These are phyloP conservation scores for Thomomys bottae DNA, from an alignment of 2,113 vertebrate species.

Conservation along the genomic window DNA sequence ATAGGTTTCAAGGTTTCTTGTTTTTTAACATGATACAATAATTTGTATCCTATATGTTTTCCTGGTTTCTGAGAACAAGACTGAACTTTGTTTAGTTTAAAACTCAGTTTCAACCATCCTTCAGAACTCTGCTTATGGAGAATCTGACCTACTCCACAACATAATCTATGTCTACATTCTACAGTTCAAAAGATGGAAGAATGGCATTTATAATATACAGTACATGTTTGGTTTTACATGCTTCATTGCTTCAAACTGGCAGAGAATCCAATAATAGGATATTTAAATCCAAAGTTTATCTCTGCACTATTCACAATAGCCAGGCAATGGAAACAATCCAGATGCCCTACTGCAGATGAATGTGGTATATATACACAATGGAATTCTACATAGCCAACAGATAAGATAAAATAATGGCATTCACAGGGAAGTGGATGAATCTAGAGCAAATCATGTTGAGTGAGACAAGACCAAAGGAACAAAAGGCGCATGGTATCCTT, in stretches of 20 bases:
- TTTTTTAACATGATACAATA: neutral
- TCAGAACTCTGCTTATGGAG: neutral
- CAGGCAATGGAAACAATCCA: too few species aligned
- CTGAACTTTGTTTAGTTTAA: neutral
- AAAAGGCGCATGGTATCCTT: too few species aligned
- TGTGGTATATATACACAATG: too few species aligned
- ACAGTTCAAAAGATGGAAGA: neutral
- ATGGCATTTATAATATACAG: neutral
- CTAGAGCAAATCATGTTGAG: too few species aligned
- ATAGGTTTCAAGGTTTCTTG: neutral
- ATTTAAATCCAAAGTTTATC: conserved; percentile 41
- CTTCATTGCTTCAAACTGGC: neutral
- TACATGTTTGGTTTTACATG: neutral
- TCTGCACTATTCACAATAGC: too few species aligned
- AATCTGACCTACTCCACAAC: neutral
- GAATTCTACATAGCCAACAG: too few species aligned
- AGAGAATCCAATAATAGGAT: conserved; percentile 14
- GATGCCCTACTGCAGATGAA: too few species aligned
- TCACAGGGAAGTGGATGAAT: too few species aligned
- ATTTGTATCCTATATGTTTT: conserved; percentile 26
- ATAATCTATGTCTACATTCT: neutral
- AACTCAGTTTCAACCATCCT: neutral
- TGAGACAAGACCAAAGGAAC: too few species aligned
- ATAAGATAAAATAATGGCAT: too few species aligned
- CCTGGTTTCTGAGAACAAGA: neutral